These are phyloP conservation scores for Pegoplata infirma DNA, from an alignment of 2,888 invertebrate genomes.

Conservation along the genomic window DNA sequence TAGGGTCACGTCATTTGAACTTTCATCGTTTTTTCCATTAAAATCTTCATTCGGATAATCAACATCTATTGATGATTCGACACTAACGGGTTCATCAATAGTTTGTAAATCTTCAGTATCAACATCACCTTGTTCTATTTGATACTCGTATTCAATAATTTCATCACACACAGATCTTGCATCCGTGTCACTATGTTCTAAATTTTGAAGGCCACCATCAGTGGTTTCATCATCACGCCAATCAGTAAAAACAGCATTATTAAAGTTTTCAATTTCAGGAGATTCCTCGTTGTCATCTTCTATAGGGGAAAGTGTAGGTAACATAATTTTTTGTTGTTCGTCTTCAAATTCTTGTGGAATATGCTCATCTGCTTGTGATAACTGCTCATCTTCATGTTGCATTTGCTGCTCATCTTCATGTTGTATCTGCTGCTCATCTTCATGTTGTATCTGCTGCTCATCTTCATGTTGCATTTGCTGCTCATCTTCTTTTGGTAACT, in stretches of 20 bases:
- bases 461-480: neutral
- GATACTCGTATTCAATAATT: slow-evolving; percentile 50
- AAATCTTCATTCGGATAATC: slow-evolving; percentile 16
- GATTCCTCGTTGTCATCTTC: slow-evolving; percentile 7
- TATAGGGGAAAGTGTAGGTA: neutral
- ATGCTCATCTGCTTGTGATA: neutral
- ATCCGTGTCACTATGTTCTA: neutral
- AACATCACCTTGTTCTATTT: slow-evolving; percentile 28
- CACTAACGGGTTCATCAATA: slow-evolving; percentile 13
- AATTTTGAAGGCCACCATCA: neutral
- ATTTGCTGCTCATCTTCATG: neutral
- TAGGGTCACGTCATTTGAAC: neutral
- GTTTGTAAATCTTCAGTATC: neutral
- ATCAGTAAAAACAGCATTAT: slow-evolving; percentile 14
- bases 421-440: neutral
- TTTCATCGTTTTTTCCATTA: slow-evolving; percentile 20
- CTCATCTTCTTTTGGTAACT: neutral
- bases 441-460: neutral
- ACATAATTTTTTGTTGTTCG: neutral
- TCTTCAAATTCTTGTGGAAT: neutral
- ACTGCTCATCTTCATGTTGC: neutral
- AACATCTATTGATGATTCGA: slow-evolving; percentile 4
- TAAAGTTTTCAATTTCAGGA: slow-evolving; percentile 3
- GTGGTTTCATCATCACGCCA: slow-evolving; percentile 29
- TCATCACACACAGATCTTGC: neutral